Evolutionary conservation across 2,888 invertebrate genomes (phyloP).

Genomic region (Ischnura elegans): DNA sequence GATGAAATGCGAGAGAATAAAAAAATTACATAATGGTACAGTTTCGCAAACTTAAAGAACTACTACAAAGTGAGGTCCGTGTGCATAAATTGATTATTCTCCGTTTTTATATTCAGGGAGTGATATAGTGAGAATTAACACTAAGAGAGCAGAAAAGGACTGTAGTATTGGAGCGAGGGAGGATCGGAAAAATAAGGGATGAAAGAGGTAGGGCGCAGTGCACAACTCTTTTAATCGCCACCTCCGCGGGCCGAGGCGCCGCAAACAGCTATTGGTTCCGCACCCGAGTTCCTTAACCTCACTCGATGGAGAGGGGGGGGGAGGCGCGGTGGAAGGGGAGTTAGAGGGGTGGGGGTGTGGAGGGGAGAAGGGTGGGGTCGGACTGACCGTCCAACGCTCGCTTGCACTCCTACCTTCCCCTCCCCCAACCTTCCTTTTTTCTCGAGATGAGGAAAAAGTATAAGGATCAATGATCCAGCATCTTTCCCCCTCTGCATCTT

Average conservation of each 20-base stretch:
- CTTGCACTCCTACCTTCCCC: conserved; percentile 34
- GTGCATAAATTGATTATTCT: too few species aligned
- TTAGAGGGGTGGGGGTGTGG: neutral
- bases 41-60: too few species aligned
- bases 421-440: neutral
- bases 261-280: conserved; percentile 64
- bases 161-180: conserved; percentile 5
- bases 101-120: neutral
- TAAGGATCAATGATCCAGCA: conserved; percentile 56
- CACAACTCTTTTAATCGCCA: conserved; percentile 60
- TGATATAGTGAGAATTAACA: neutral
- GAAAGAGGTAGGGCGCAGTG: neutral
- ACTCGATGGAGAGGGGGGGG: neutral
- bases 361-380: neutral
- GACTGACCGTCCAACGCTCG: conserved; percentile 26
- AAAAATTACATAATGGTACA: too few species aligned
- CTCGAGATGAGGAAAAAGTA: conserved; percentile 49
- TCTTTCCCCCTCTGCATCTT: neutral
- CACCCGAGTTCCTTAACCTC: conserved; percentile 64
- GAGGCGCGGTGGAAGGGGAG: neutral
- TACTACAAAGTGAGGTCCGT: too few species aligned
- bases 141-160: neutral
- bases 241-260: conserved; percentile 43
- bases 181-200: too few species aligned
- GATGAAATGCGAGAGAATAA: too few species aligned